Evolutionary conservation across 2,797 vertebrate species (phyloP), one percentile per base, ranked within the genome.

Genomic region (Fistularia tabacaria): DNA sequence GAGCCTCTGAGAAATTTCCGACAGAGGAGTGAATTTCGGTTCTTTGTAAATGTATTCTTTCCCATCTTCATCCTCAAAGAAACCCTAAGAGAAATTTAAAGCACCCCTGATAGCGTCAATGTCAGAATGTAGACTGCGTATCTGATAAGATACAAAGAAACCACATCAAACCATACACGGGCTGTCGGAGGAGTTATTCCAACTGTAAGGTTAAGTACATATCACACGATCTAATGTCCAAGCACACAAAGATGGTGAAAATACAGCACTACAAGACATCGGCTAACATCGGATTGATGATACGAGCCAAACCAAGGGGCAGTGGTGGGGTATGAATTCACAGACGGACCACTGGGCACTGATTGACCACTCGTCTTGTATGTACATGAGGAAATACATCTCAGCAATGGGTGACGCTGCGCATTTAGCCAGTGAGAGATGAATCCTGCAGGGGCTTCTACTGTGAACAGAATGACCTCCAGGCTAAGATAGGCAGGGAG

Each of bases 11-110:
- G 97, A 99, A 60, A 98, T 92, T 87, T 99, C 97, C 0, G 97
- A 96, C 49, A 99, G 90, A 15, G 95, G 94, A 0, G 97, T 99
- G 73, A 99, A 93, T 76, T 98, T 98, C 49, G 97, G 97, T 58
- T 99, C 97, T 84, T 99, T 99, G 83, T 99, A 99, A 77, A 99
- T 97, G 69, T 98, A 99, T 69, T 99, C 97, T 43, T 99, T 99
- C 49, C 97, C 95, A 46, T 99, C 97, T 83, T 99, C 97, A 79
- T 99, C 97, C 80, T 99, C 97, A 84, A 99, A 99, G 87, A 97
- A 98, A 1, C 97, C 95, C 97, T 99, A 69, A 36, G 59, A 83
- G 59, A 57, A 54, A 25, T 25, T 25, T 8, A 49, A 46, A 1
- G 61, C 54, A 65, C 6, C 54, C 40, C n/a, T 1, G 10, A 8